Conservation (phyloP, 2,888 invertebrate species). For the Diplazon laetatorius region DNA sequence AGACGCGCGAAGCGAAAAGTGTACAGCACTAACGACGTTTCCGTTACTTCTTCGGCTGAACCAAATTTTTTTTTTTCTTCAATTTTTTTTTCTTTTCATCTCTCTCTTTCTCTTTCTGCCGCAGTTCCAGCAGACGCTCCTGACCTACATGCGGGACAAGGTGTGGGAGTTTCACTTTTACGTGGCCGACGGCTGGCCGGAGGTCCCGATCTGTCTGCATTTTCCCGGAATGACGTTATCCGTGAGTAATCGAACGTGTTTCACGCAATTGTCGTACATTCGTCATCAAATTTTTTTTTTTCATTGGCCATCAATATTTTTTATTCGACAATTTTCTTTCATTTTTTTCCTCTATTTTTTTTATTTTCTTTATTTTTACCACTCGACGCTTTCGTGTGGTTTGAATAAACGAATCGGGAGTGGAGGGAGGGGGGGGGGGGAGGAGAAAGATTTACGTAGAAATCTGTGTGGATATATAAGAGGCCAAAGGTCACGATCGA, state of each 20-base stretch:
- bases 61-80: no score
- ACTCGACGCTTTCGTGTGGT: not conserved
- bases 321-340: no score
- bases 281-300: not conserved
- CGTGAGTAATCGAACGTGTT: conserved; percentile 84
- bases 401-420: conserved; percentile 25
- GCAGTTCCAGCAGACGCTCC: conserved; percentile 95
- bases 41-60: conserved; percentile 15
- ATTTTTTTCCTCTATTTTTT: not conserved
- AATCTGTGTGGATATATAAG: conserved; percentile 1
- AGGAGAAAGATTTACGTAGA: conserved; percentile 40
- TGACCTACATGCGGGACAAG: conserved; percentile 93
- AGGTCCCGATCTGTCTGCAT: conserved; percentile 90
- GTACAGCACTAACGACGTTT: conserved; percentile 27
- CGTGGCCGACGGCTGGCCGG: conserved; percentile 94
- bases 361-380: not conserved
- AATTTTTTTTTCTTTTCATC: not conserved
- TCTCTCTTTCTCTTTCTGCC: conserved; percentile 77
- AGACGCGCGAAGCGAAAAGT: conserved; percentile 12
- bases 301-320: conserved; percentile 13
- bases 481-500: conserved; percentile 57
- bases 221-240: conserved; percentile 95
- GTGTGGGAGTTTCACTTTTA: conserved; percentile 96
- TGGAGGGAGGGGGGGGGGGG: no score
- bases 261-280: conserved; percentile 15